Evolutionary conservation across 2,888 invertebrate genomes (phyloP).

Genomic region (Andrena bicolor): DNA sequence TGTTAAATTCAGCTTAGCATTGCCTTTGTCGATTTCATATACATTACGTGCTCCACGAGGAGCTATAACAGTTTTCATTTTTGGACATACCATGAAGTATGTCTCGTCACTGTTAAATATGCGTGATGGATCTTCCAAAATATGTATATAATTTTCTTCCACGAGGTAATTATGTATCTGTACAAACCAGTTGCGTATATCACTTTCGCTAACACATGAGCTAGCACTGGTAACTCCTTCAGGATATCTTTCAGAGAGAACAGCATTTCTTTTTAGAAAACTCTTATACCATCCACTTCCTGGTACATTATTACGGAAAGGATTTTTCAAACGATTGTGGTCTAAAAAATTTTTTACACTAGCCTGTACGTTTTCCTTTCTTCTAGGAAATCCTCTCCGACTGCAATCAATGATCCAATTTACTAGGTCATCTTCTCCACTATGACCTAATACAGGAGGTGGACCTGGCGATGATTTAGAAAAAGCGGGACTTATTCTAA

Average conservation of each 20-base stretch:
- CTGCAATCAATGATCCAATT: too few relatives aligned
- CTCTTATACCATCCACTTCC: neutral
- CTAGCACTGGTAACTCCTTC: neutral
- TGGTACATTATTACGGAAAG: neutral
- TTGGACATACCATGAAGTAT: neutral
- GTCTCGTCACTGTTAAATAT: neutral
- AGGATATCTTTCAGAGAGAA: neutral
- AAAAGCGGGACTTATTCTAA: neutral
- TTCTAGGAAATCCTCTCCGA: too few relatives aligned
- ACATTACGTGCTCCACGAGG: neutral
- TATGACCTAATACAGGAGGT: neutral
- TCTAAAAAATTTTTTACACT: neutral
- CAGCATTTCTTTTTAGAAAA: neutral
- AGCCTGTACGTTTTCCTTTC: too few relatives aligned
- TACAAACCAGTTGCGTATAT: neutral
- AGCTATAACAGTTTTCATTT: neutral
- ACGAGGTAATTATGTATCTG: neutral
- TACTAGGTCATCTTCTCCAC: neutral
- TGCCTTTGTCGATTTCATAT: neutral
- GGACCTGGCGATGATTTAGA: neutral
- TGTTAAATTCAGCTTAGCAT: neutral
- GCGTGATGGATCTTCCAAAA: neutral
- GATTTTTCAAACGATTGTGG: neutral
- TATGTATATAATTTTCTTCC: neutral
- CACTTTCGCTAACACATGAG: neutral